These are phyloP conservation scores for Electrona antarctica DNA, from an alignment of 2,113 vertebrate genomes.

Conservation along the genomic window DNA sequence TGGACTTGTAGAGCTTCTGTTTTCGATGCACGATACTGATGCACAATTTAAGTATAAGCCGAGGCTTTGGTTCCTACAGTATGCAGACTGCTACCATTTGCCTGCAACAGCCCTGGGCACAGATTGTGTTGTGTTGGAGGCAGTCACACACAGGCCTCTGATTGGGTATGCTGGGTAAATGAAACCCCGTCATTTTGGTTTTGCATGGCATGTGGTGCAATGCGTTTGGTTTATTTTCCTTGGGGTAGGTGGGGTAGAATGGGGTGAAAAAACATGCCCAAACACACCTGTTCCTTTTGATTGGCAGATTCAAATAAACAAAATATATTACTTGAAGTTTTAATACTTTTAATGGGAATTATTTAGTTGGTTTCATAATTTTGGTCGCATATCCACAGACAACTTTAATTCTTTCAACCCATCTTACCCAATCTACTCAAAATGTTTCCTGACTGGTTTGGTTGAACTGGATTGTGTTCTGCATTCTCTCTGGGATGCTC, in stretches of 20 bases:
- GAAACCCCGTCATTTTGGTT: slow-evolving; percentile 61
- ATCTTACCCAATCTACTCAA: slow-evolving; percentile 80
- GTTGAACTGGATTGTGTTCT: neutral
- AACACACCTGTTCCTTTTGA: slow-evolving; percentile 6
- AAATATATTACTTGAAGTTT: neutral
- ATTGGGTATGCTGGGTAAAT: slow-evolving; percentile 76
- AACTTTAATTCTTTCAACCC: slow-evolving; percentile 71
- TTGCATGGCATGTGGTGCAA: slow-evolving; percentile 81
- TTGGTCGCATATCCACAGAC: slow-evolving; percentile 26
- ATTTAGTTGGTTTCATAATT: slow-evolving; percentile 18
- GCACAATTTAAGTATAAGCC: too few relatives aligned
- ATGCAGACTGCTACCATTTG: slow-evolving; percentile 54
- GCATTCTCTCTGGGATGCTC: neutral
- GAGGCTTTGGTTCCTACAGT: slow-evolving; percentile 31
- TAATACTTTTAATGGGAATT: neutral
- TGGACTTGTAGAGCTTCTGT: too few relatives aligned
- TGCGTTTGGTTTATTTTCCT: slow-evolving; percentile 58
- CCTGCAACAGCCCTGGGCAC: slow-evolving; percentile 50
- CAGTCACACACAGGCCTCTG: slow-evolving; percentile 44
- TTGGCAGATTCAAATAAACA: slow-evolving; percentile 3
- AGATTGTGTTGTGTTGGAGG: slow-evolving; percentile 42
- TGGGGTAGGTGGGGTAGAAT: slow-evolving; percentile 79
- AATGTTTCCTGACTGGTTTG: slow-evolving; percentile 16
- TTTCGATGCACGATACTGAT: too few relatives aligned
- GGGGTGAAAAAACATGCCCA: slow-evolving; percentile 44